Conservation (phyloP, 1,140 invertebrate genomes). For the Rhyzopertha dominica region DNA sequence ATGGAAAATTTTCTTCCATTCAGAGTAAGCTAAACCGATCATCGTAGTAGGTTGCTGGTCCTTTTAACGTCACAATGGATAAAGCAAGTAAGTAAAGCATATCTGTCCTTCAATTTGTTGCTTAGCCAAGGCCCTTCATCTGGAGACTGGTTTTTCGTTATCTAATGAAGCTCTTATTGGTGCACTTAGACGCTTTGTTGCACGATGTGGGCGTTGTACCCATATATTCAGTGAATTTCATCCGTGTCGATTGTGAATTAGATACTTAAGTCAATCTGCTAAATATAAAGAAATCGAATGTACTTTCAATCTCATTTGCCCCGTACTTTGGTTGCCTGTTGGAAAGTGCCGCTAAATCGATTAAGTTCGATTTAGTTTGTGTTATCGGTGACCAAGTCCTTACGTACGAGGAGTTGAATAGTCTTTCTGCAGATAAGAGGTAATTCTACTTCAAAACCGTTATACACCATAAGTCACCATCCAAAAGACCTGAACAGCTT, state of each 20-base stretch:
- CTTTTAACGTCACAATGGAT: too few relatives aligned
- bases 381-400: slow-evolving; percentile 15
- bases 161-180: slow-evolving; percentile 26
- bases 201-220: slow-evolving; percentile 22
- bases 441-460: too few relatives aligned
- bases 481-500: neutral
- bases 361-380: slow-evolving; percentile 27
- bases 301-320: slow-evolving; percentile 20
- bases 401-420: slow-evolving; percentile 17
- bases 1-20: slow-evolving; percentile 21
- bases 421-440: slow-evolving; percentile 27
- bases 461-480: neutral
- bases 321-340: slow-evolving; percentile 35
- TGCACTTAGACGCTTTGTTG: slow-evolving; percentile 27
- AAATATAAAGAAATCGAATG: slow-evolving; percentile 1
- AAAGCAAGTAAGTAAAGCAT: too few relatives aligned
- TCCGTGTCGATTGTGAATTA: slow-evolving; percentile 27
- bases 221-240: slow-evolving; percentile 35
- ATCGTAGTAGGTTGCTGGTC: too few relatives aligned
- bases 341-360: slow-evolving; percentile 36
- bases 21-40: slow-evolving; percentile 36
- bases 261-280: neutral
- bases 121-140: too few relatives aligned
- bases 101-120: too few relatives aligned
- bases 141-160: too few relatives aligned